Percentiles rank a stretch among this genome's conserved stretches.
These are phyloP conservation scores for Melikaiella ostensackeni DNA, from an alignment of 2,888 invertebrate genomes.

Conservation along the genomic window DNA sequence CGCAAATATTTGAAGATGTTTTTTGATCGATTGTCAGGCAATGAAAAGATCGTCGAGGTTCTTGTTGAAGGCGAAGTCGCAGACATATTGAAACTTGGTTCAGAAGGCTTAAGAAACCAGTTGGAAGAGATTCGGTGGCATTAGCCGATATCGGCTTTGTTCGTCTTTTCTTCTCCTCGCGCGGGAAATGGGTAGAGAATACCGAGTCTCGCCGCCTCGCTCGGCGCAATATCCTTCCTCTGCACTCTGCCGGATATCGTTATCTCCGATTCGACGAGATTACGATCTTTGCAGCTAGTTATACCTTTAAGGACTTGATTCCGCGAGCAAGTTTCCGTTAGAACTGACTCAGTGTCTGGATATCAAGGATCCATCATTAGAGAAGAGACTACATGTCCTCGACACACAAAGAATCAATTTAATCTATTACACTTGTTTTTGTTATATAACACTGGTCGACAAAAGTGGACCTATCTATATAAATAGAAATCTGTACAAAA, in stretches of 20 bases:
- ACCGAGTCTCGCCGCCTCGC: conserved; percentile 8
- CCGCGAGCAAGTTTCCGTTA: conserved; percentile 19
- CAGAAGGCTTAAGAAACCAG: conserved; percentile 53
- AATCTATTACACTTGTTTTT: too few species aligned
- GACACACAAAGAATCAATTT: not conserved
- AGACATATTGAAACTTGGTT: conserved; percentile 18
- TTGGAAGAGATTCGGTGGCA: conserved; percentile 64
- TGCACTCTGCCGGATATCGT: conserved; percentile 54
- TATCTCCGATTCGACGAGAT: conserved; percentile 53
- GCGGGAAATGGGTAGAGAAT: conserved; percentile 20
- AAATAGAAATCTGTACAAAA: too few species aligned
- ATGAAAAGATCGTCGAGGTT: not conserved
- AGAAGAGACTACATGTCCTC: not conserved
- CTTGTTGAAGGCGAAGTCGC: not conserved
- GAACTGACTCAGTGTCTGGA: conserved; percentile 4
- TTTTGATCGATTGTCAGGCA: conserved; percentile 7
- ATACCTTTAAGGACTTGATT: conserved; percentile 30
- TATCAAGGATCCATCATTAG: conserved; percentile 29
- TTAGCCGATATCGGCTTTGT: conserved; percentile 68
- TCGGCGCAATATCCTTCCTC: conserved; percentile 41
- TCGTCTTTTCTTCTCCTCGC: conserved; percentile 56
- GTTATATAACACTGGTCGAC: too few species aligned
- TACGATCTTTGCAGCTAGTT: conserved; percentile 49
- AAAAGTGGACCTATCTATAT: too few species aligned
- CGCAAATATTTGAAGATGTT: conserved; percentile 12